These are phyloP conservation scores for Trachymyrmex cornetzi DNA, from an alignment of 1,140 invertebrate species.

Conservation along the genomic window DNA sequence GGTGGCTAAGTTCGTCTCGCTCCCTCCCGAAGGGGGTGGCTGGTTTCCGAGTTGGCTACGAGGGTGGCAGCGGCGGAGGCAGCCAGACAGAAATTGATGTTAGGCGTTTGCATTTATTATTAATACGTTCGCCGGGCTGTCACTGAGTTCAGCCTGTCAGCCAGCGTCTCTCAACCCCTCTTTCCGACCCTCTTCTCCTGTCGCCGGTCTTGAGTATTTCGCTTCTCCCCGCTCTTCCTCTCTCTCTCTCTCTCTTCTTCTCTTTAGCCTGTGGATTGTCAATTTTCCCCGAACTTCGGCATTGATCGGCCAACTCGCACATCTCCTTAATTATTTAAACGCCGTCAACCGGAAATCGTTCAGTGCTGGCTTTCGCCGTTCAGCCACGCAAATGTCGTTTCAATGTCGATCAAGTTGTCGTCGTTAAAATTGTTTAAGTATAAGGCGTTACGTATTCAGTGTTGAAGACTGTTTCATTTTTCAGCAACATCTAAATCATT, in stretches of 20 bases:
- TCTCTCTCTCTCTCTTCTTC: slow-evolving; percentile 31
- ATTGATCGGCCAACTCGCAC: slow-evolving; percentile 61
- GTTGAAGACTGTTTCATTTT: not conserved
- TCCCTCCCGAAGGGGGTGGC: slow-evolving; percentile 44
- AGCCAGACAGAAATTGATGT: slow-evolving; percentile 83
- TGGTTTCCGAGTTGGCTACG: slow-evolving; percentile 23
- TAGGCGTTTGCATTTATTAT: slow-evolving; percentile 86
- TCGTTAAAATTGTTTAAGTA: slow-evolving; percentile 22
- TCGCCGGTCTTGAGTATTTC: slow-evolving; percentile 63
- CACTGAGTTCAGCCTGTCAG: slow-evolving; percentile 81
- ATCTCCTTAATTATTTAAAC: slow-evolving; percentile 77
- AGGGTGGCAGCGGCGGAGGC: slow-evolving; percentile 57
- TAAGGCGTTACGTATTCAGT: not conserved
- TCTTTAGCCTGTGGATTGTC: slow-evolving; percentile 58
- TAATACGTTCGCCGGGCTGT: slow-evolving; percentile 83
- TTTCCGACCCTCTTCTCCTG: slow-evolving; percentile 74
- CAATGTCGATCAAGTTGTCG: slow-evolving; percentile 44
- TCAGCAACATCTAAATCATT: not conserved
- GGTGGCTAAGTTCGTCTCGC: slow-evolving; percentile 60
- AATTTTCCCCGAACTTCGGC: slow-evolving; percentile 57
- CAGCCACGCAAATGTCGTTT: slow-evolving; percentile 48
- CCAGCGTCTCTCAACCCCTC: slow-evolving; percentile 65
- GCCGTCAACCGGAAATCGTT: slow-evolving; percentile 39
- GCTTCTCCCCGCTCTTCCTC: slow-evolving; percentile 32
- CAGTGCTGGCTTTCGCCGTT: slow-evolving; percentile 14